A percentile compares a stretch with the other conserved stretches of the same genome.
These are phyloP conservation scores for Procambarus clarkii DNA, from an alignment of 1,140 invertebrate genomes.

Conservation along the genomic window DNA sequence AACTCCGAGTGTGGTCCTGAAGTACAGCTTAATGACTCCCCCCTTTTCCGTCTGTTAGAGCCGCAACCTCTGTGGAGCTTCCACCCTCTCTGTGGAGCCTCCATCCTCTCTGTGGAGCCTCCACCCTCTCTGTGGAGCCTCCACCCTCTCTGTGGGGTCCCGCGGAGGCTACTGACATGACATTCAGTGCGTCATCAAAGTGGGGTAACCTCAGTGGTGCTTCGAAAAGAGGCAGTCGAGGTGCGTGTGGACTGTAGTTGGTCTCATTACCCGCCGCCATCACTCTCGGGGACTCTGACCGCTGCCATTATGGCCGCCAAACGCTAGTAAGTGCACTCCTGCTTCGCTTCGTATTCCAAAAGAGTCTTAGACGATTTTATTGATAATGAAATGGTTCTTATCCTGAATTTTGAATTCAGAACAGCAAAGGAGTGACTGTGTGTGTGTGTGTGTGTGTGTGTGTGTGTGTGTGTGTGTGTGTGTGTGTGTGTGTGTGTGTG, in stretches of 20 bases:
- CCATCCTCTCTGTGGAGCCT: neutral
- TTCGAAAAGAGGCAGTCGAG: neutral
- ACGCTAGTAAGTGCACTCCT: neutral
- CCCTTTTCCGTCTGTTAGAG: too few relatives aligned
- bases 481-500: constrained; percentile 29
- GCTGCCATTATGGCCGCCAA: neutral
- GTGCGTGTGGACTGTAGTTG: neutral
- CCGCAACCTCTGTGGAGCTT: too few relatives aligned
- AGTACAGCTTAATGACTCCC: too few relatives aligned
- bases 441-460: neutral
- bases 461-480: constrained; percentile 26
- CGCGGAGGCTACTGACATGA: neutral
- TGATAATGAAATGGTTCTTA: neutral
- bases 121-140: neutral
- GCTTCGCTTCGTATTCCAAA: constrained; percentile 17
- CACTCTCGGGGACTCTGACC: neutral
- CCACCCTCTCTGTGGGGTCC: neutral
- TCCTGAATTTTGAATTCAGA: neutral
- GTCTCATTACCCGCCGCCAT: neutral
- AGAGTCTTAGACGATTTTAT: neutral
- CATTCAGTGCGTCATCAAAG: neutral
- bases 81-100: too few relatives aligned
- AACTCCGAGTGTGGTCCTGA: too few relatives aligned
- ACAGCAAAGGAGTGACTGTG: neutral
- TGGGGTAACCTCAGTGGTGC: neutral